Evolutionary conservation across 2,888 invertebrate species (phyloP).

Genomic region (Drosophila cracens): DNA sequence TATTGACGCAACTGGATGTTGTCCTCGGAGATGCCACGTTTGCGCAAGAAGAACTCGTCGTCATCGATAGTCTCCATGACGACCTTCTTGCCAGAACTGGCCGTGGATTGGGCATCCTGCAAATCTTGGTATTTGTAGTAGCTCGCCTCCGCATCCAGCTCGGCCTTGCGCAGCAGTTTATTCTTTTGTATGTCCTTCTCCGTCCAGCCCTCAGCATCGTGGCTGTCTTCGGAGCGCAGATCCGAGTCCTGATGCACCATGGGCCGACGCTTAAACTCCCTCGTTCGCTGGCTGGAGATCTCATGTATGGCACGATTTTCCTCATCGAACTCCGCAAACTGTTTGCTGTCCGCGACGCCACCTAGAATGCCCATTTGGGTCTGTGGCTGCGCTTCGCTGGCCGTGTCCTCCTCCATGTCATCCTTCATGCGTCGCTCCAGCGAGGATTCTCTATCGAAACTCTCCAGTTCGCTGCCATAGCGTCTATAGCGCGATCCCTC

Average conservation of each 20-base stretch:
- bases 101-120: constrained; percentile 87
- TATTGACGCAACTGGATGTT: constrained; percentile 92
- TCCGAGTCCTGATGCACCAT: constrained; percentile 85
- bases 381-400: constrained; percentile 84
- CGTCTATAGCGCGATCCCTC: constrained; percentile 85
- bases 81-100: constrained; percentile 88
- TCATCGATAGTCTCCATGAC: constrained; percentile 94
- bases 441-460: constrained; percentile 85
- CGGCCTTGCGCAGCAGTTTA: constrained; percentile 81
- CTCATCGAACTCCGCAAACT: constrained; percentile 86
- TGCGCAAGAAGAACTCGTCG: constrained; percentile 94
- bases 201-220: constrained; percentile 84
- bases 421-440: constrained; percentile 85
- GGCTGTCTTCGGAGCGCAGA: constrained; percentile 84
- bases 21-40: constrained; percentile 91
- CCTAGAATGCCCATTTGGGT: constrained; percentile 79
- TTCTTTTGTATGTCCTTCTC: constrained; percentile 84
- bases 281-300: constrained; percentile 83
- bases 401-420: constrained; percentile 84
- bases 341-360: constrained; percentile 86
- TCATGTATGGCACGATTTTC: constrained; percentile 87
- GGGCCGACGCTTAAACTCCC: constrained; percentile 84
- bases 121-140: constrained; percentile 76
- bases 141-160: constrained; percentile 82
- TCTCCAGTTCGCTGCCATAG: constrained; percentile 84